Evolutionary conservation across 2,888 invertebrate genomes (phyloP).

Genomic region (Melieria omissa): DNA sequence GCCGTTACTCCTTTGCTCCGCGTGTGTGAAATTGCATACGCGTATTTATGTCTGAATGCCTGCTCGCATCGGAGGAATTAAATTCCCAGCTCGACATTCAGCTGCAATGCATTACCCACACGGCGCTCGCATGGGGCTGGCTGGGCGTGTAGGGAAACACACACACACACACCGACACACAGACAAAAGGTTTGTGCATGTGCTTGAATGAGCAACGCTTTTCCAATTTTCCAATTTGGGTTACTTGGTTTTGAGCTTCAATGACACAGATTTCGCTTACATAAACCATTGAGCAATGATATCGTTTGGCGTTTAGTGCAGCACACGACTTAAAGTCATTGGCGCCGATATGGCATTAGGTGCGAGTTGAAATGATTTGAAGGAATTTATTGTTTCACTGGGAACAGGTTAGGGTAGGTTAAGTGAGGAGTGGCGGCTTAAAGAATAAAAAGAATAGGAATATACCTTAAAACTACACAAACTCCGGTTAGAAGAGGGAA

Average conservation of each 20-base stretch:
- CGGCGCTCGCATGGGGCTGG: background rate
- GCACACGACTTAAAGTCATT: too few relatives aligned
- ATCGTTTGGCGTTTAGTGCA: too few relatives aligned
- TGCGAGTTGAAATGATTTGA: too few relatives aligned
- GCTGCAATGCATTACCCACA: background rate
- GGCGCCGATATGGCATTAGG: too few relatives aligned
- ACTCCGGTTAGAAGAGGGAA: too few relatives aligned
- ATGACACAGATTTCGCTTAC: conserved; percentile 6
- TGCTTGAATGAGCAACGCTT: conserved; percentile 32
- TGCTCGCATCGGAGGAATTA: conserved; percentile 26
- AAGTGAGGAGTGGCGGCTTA: too few relatives aligned
- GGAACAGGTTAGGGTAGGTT: too few relatives aligned
- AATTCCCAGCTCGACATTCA: conserved; percentile 20
- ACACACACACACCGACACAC: background rate
- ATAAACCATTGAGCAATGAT: too few relatives aligned
- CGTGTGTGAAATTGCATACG: too few relatives aligned
- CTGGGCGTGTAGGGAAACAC: background rate
- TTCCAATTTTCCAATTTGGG: conserved; percentile 37
- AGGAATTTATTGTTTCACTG: too few relatives aligned
- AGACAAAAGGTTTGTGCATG: conserved; percentile 29
- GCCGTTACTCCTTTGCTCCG: conserved; percentile 4
- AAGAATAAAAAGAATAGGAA: too few relatives aligned
- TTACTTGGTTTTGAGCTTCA: conserved; percentile 31
- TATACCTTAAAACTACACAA: too few relatives aligned
- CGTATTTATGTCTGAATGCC: background rate